Percentiles rank a stretch among this genome's conserved stretches.
Conservation (phyloP, 2,888 invertebrate genomes). For the Trilocha varians region DNA sequence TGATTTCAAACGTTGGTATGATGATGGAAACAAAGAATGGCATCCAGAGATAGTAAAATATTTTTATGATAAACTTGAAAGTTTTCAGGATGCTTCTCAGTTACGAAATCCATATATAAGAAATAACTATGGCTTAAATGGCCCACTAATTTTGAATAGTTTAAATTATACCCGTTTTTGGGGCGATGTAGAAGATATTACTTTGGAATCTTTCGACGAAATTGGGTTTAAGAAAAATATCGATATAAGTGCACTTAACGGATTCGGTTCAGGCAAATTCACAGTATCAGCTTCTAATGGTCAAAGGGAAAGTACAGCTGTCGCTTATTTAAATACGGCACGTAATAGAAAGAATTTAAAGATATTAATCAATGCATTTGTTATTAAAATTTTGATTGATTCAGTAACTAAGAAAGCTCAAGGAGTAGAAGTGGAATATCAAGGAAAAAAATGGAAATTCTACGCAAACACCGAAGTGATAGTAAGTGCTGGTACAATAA, state of each 20-base stretch:
- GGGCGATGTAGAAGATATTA: background rate
- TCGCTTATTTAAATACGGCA: slow-evolving; percentile 46
- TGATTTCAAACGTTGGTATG: slow-evolving; percentile 58
- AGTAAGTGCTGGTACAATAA: slow-evolving; percentile 43
- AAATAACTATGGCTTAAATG: slow-evolving; percentile 4
- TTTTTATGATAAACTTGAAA: slow-evolving; percentile 43
- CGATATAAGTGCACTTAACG: slow-evolving; percentile 35
- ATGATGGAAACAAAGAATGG: slow-evolving; percentile 8
- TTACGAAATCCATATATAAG: background rate
- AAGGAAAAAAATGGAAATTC: slow-evolving; percentile 3
- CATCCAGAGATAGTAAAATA: slow-evolving; percentile 28
- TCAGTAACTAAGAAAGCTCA: slow-evolving; percentile 2
- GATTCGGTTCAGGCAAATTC: slow-evolving; percentile 48
- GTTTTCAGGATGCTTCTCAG: slow-evolving; percentile 1
- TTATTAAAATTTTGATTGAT: slow-evolving; percentile 13
- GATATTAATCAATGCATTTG: slow-evolving; percentile 9
- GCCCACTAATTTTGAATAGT: slow-evolving; percentile 5
- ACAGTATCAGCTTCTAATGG: no score
- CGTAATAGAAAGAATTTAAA: slow-evolving; percentile 16
- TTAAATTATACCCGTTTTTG: slow-evolving; percentile 4
- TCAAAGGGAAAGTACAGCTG: slow-evolving; percentile 73
- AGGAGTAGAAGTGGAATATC: slow-evolving; percentile 14
- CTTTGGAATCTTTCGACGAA: slow-evolving; percentile 5
- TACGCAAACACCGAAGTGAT: slow-evolving; percentile 35
- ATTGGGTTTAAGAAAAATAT: slow-evolving; percentile 31